These are phyloP conservation scores for Oxyruncus cristatus DNA, from an alignment of 2,113 vertebrate species.

Conservation along the genomic window DNA sequence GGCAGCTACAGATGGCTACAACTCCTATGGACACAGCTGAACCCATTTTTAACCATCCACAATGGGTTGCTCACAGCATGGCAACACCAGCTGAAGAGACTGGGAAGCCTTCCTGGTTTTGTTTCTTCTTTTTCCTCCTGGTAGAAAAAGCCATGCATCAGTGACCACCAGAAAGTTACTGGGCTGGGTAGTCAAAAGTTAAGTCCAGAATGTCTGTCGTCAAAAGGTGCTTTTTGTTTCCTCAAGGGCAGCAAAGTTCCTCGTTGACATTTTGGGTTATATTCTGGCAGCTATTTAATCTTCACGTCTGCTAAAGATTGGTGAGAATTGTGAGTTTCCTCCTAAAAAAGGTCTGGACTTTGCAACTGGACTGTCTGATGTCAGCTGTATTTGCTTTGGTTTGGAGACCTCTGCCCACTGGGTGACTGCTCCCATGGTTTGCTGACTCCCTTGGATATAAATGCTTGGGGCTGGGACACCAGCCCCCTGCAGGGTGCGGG, in stretches of 20 bases:
- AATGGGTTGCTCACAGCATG: not conserved
- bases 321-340: not conserved
- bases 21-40: not conserved
- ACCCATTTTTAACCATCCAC: not conserved
- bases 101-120: not conserved
- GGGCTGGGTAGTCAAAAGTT: not conserved
- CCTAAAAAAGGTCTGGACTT: not conserved
- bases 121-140: not conserved
- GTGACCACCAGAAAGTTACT: not conserved
- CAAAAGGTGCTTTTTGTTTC: not conserved
- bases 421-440: not conserved
- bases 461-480: fast-evolving
- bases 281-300: not conserved
- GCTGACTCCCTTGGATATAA: not conserved
- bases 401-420: not conserved
- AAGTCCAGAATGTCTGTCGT: not conserved
- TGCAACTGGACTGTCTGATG: fast-evolving
- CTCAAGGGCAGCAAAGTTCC: fast-evolving
- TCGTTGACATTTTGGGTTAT: not conserved
- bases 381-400: not conserved
- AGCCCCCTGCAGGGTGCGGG: fast-evolving
- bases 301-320: not conserved
- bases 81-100: not conserved
- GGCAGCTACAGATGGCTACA: not conserved
- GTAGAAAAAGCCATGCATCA: not conserved